Percentiles rank a stretch among this genome's conserved stretches.
Evolutionary conservation across 2,113 vertebrate genomes (phyloP).

Genomic region (Puma concolor): DNA sequence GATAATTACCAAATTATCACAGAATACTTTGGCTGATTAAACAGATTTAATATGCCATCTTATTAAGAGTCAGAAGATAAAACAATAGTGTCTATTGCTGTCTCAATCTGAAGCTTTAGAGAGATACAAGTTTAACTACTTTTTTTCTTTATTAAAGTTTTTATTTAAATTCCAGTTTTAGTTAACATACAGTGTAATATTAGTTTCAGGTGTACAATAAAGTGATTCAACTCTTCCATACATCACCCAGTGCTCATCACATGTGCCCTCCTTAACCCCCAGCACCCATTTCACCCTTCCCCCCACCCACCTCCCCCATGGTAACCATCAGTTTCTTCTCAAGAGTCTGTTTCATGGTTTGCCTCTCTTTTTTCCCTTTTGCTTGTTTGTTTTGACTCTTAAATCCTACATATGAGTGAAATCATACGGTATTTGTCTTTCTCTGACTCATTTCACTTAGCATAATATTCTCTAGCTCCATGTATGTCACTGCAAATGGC

Average conservation of each 20-base stretch:
- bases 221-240: background rate
- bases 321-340: background rate
- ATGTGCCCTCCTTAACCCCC: background rate
- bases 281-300: background rate
- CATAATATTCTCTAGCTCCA: background rate
- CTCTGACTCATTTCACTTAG: background rate
- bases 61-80: background rate
- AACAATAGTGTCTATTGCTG: background rate
- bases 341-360: background rate
- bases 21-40: background rate
- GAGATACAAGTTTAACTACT: background rate
- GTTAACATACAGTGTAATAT: background rate
- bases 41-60: background rate
- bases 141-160: background rate
- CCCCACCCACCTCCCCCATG: background rate
- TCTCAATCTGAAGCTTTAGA: background rate
- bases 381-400: background rate
- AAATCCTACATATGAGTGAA: background rate
- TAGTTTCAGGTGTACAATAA: background rate
- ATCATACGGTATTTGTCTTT: background rate
- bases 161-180: background rate
- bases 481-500: background rate
- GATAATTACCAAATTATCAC: background rate
- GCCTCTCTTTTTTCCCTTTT: background rate
- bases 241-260: background rate